Evolutionary conservation across 2,888 invertebrate species (phyloP), one percentile per base, ranked within the genome.

Genomic region (Cactoblastis cactorum): DNA sequence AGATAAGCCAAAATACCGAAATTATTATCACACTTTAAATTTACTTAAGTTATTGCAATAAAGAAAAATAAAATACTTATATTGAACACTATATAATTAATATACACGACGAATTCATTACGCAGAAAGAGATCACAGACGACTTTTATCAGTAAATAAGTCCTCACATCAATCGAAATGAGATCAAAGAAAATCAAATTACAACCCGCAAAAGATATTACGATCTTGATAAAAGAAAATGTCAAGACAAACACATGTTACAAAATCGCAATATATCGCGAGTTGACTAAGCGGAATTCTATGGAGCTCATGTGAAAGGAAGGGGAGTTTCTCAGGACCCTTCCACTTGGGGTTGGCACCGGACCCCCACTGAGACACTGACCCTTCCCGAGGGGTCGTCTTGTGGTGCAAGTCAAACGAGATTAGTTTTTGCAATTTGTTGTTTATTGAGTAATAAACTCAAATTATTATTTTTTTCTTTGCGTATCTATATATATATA

Each of bases 261-360:
- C 53, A 61, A 65, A 69, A 70, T 64, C 63, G 69, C 68, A 59
- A 68, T 71, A 68, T 68, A 67, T 73, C 65, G 70, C 63, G 63
- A 61, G 67, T 69, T 66, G 67, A 65, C 74, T 71, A 72, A 77
- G 77, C 80, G 76, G 71, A 74, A 77, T 81, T 82, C 74, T 80
- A 83, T 79, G 76, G 75, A 74, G 75, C 76, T 75, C 70, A 68
- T 75, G 75, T 75, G 74, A 74, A 74, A 72, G 71, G 65, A 64
- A 65, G 66, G 71, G 74, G 74, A 71, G 79, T 80, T 77, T 73
- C 74, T 72, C 67, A 54, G 67, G 71, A 78, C 82, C 84, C 81
- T 83, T 83, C 76, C 77, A 74, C 81, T 81, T 83, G 74, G 85
- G 85, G 86, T 80, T 81, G 84, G 83, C 83, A 79, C 72, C 77